These are phyloP conservation scores for Megaceryle torquata DNA, from an alignment of 2,113 vertebrate species.

Conservation along the genomic window DNA sequence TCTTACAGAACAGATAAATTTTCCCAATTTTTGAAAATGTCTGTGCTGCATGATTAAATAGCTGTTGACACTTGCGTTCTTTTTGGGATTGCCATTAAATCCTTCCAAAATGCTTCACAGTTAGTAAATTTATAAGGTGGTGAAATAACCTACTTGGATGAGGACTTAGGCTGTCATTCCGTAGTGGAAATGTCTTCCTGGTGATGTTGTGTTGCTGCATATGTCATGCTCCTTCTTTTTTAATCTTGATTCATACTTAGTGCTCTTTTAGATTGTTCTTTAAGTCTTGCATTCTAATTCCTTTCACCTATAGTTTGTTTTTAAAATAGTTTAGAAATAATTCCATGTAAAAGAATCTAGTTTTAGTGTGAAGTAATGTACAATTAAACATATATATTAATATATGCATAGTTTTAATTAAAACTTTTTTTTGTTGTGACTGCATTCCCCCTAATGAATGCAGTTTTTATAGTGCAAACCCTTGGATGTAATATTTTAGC, in stretches of 20 bases:
- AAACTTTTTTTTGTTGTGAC: background rate
- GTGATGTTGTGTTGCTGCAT: background rate
- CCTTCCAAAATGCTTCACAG: background rate
- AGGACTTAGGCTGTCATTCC: background rate
- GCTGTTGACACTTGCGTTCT: conserved; percentile 16
- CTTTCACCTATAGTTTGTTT: background rate
- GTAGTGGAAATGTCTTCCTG: background rate
- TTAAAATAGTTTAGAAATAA: background rate
- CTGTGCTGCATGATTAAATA: conserved; percentile 7
- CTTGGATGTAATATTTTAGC: background rate
- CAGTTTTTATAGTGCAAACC: background rate
- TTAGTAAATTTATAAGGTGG: background rate
- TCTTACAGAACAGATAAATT: background rate
- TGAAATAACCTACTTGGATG: background rate
- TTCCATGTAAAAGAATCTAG: background rate
- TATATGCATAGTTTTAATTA: background rate
- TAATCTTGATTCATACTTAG: background rate
- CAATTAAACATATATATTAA: background rate
- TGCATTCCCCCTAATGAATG: background rate
- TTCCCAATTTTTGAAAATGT: background rate
- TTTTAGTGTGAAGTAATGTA: background rate
- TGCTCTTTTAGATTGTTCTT: background rate
- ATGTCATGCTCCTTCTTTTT: background rate
- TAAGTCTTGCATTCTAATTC: background rate
- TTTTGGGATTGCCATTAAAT: background rate